These are phyloP conservation scores for Drosophila putrida DNA, from an alignment of 2,888 invertebrate genomes.

Conservation along the genomic window DNA sequence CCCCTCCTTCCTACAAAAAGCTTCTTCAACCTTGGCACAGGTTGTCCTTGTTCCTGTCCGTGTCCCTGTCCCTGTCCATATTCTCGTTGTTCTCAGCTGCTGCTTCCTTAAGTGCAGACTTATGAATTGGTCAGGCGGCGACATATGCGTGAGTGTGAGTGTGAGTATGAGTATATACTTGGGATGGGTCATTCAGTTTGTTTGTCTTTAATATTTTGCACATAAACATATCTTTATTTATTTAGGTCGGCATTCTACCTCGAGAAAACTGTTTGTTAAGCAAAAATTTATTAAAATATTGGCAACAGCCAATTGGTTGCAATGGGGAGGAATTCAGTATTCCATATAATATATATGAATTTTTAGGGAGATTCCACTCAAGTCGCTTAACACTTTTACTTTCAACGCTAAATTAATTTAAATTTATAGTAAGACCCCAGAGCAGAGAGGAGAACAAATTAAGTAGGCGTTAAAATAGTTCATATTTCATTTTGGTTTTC, in stretches of 20 bases:
- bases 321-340: background rate
- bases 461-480: slow-evolving; percentile 85
- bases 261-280: slow-evolving; percentile 55
- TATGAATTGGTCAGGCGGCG: slow-evolving; percentile 79
- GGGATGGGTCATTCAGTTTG: slow-evolving; percentile 51
- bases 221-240: slow-evolving; percentile 85
- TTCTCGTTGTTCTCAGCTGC: slow-evolving; percentile 31
- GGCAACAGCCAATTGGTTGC: slow-evolving; percentile 40
- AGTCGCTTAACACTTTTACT: slow-evolving; percentile 74
- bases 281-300: slow-evolving; percentile 70
- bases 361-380: background rate
- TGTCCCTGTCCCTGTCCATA: slow-evolving; percentile 16
- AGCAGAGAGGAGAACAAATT: slow-evolving; percentile 80
- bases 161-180: slow-evolving; percentile 15
- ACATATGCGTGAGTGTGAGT: slow-evolving; percentile 48
- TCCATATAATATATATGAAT: slow-evolving; percentile 5
- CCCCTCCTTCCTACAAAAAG: background rate
- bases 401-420: slow-evolving; percentile 81
- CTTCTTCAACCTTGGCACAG: slow-evolving; percentile 69
- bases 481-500: slow-evolving; percentile 80
- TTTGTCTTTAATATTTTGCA: slow-evolving; percentile 84
- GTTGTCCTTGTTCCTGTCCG: slow-evolving; percentile 57
- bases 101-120: slow-evolving; percentile 75
- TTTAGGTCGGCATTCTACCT: slow-evolving; percentile 74
- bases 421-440: slow-evolving; percentile 69